A percentile compares a stretch with the other conserved stretches of the same genome.
phyloP scores from a whole-genome alignment of 2,888 invertebrate species.

The Ophonus ardosiacus region DNA sequence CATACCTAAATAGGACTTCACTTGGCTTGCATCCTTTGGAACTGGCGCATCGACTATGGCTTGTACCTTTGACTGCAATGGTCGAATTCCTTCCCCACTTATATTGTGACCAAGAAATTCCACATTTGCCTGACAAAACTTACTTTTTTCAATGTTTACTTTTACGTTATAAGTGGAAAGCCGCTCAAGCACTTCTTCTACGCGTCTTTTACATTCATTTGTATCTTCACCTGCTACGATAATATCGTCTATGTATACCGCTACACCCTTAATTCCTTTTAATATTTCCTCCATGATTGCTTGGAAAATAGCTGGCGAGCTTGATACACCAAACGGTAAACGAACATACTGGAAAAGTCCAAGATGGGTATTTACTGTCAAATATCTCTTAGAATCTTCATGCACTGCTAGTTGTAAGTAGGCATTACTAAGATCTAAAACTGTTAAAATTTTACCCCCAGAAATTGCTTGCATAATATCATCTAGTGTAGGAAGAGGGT shows the following conservation, averaged over 20 bases:
- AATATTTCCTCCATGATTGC: conserved; percentile 28
- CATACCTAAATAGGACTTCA: conserved; percentile 47
- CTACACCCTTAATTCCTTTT: neutral
- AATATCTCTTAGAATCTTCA: conserved; percentile 61
- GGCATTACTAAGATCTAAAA: conserved; percentile 66
- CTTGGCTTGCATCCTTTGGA: conserved; percentile 6
- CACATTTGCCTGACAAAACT: neutral
- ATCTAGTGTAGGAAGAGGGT: conserved; percentile 68
- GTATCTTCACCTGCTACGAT: conserved; percentile 52
- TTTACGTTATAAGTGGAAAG: conserved; percentile 55
- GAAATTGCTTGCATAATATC: conserved; percentile 68
- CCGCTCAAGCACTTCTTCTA: conserved; percentile 52
- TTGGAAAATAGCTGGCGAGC: conserved; percentile 66
- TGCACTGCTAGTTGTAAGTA: conserved; percentile 66
- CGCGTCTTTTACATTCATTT: conserved; percentile 23
- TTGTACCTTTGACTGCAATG: conserved; percentile 5
- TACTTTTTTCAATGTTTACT: conserved; percentile 46
- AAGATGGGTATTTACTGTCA: conserved; percentile 67
- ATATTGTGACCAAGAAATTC: conserved; percentile 14
- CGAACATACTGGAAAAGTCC: conserved; percentile 66
- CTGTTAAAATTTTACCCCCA: conserved; percentile 66
- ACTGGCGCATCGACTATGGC: conserved; percentile 26
- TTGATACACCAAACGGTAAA: conserved; percentile 66
- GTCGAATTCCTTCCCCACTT: conserved; percentile 21
- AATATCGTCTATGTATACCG: conserved; percentile 65